Conservation (phyloP, 2,888 invertebrate genomes). For the Apodemia zela region DNA sequence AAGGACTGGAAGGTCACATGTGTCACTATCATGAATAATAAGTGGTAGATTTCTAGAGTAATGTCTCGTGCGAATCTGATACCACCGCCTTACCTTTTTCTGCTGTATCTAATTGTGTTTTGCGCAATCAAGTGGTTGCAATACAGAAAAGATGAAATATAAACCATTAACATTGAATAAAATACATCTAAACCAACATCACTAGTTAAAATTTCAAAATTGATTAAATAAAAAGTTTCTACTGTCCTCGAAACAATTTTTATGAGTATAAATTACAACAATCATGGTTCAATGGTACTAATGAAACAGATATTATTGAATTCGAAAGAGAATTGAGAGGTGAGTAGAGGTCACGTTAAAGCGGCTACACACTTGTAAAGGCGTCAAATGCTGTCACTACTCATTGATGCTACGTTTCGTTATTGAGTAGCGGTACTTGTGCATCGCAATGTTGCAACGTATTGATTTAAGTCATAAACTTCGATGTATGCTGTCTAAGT, state of each 20-base stretch:
- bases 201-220: slow-evolving; percentile 2
- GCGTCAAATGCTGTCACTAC: slow-evolving; percentile 23
- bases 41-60: no score
- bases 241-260: slow-evolving; percentile 17
- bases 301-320: slow-evolving; percentile 25
- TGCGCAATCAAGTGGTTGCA: background rate
- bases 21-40: no score
- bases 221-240: slow-evolving; percentile 15
- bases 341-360: slow-evolving; percentile 27
- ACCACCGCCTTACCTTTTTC: no score
- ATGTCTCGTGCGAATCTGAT: no score
- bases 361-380: slow-evolving; percentile 12
- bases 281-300: slow-evolving; percentile 22
- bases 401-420: slow-evolving; percentile 1
- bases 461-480: background rate
- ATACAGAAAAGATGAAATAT: background rate
- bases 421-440: slow-evolving; percentile 14
- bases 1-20: no score
- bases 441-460: background rate
- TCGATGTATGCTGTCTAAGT: no score
- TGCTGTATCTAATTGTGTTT: no score
- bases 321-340: slow-evolving; percentile 26
- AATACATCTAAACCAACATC: background rate
- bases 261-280: slow-evolving; percentile 24
- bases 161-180: background rate